Evolutionary conservation across 2,888 invertebrate genomes (phyloP), one percentile per base, ranked within the genome.

Genomic region (Apotomis capreana): DNA sequence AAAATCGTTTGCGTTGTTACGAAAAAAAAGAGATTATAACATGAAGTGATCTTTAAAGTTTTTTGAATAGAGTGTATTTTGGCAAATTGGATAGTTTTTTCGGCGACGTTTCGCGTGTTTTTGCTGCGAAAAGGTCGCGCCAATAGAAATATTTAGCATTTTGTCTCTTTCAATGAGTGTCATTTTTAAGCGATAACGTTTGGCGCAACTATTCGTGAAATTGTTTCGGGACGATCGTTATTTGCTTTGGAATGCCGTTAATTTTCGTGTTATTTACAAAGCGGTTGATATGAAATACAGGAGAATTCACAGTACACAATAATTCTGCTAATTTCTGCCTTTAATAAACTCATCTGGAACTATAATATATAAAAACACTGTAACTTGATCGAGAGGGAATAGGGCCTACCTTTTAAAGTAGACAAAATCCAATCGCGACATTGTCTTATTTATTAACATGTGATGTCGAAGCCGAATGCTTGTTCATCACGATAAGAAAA

Each of bases 181-280:
- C 71, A 67, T 57, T 71, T 71, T 67, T 51, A 57, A 67, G 62
- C 55, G 59, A 26, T 9, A 60, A 70, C 63, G 44, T 44, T 60
- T 60, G 52, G 15, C 62, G n/a, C 3, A 9, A 67, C n/a, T 67
- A 61, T 49, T 36, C 13, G 55, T 60, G 61, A 55, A 55, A 55
- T 62, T 55, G 60, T 40, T 62, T 69, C 8, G 44, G 13, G 57
- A 15, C 40, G 0, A 13, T 10, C 12, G 59, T 44, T 55, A 65
- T 60, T 59, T 44, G 15, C 54, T 59, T 65, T 26, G 65, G 65
- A 40, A 70, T 70, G 37, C 65, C 9, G 44, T 52, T 59, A 44
- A 12, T 44, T 37, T 44, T 55, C 4, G 15, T 26, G 26, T 55
- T 15, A 44, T 46, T 46, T 44, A 46, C 26, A 13, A 40, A 12